A percentile compares a stretch with the other conserved stretches of the same genome.
Conservation (phyloP, 2,797 vertebrate species). For the Amblyraja radiata region DNA sequence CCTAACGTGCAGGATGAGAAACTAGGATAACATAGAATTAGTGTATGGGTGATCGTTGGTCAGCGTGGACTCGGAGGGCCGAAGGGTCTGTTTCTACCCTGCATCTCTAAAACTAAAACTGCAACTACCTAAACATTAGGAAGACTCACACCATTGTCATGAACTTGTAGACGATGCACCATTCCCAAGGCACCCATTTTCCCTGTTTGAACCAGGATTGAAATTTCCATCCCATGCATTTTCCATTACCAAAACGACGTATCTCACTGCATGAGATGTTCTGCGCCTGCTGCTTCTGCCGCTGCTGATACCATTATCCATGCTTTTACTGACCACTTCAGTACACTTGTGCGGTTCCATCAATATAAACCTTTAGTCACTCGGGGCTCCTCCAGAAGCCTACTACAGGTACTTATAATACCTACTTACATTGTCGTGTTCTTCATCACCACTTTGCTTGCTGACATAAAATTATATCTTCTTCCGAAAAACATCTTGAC, state of each 20-base stretch:
- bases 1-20: no score
- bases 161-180: neutral
- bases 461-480: neutral
- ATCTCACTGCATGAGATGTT: neutral
- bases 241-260: neutral
- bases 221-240: neutral
- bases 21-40: no score
- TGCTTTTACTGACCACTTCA: neutral
- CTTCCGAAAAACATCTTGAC: neutral
- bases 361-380: neutral
- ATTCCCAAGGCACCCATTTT: constrained; percentile 16
- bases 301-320: neutral
- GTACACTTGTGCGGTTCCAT: neutral
- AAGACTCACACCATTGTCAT: neutral
- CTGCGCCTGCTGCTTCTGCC: neutral
- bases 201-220: neutral
- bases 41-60: no score
- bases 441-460: neutral
- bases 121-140: constrained; percentile 45
- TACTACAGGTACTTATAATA: neutral
- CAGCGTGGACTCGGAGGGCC: no score
- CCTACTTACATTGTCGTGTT: neutral
- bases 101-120: no score
- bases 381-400: neutral
- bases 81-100: no score